These are phyloP conservation scores for Doris montereyensis DNA, from an alignment of 2,888 invertebrate species.

Conservation along the genomic window DNA sequence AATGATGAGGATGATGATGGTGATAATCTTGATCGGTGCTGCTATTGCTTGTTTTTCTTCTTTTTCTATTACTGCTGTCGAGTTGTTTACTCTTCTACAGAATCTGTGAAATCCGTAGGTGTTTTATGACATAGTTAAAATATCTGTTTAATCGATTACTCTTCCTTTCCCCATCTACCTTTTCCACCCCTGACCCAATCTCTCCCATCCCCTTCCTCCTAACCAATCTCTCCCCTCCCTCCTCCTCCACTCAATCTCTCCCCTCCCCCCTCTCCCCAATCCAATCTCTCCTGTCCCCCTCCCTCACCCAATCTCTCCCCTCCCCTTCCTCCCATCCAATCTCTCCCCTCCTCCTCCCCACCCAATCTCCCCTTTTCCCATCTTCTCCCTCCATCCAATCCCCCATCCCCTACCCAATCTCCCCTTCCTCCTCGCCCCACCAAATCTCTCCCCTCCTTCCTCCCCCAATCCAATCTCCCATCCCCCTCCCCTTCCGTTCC, in stretches of 20 bases:
- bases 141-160: too few species aligned
- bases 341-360: background rate
- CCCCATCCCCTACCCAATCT: background rate
- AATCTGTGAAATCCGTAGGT: too few species aligned
- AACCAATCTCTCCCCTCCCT: background rate
- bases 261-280: background rate
- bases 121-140: too few species aligned
- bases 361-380: background rate
- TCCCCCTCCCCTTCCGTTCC: conserved; percentile 47
- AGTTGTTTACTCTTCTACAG: too few species aligned
- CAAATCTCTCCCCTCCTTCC: too few species aligned
- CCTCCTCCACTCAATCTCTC: background rate
- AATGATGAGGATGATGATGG: too few species aligned
- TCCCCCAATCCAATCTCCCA: background rate
- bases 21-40: too few species aligned
- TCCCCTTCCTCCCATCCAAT: background rate
- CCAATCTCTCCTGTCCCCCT: background rate
- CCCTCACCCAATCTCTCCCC: background rate
- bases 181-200: background rate
- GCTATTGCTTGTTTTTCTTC: too few species aligned
- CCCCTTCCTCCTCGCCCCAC: background rate
- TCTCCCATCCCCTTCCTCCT: background rate
- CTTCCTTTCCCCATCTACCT: too few species aligned
- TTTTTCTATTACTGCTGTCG: too few species aligned
- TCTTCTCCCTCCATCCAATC: background rate